phyloP scores from a whole-genome alignment of 2,888 invertebrate species.

The Tridacna gigas region DNA sequence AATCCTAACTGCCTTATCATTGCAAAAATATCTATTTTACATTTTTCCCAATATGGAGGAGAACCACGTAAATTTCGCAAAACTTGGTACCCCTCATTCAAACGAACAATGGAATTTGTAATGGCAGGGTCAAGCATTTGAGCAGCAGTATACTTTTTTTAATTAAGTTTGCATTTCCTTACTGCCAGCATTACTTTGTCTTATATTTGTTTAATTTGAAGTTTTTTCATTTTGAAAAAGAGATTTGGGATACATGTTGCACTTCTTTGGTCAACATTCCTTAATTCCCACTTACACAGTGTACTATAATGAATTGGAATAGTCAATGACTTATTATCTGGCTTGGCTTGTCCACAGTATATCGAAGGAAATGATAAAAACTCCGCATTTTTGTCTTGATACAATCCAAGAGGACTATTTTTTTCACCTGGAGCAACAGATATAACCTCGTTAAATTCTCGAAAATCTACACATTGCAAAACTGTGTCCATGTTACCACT shows the following conservation, averaged over 20 bases:
- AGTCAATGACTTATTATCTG: not conserved
- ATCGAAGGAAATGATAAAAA: conserved; percentile 36
- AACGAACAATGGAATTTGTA: conserved; percentile 19
- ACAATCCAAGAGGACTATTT: conserved; percentile 30
- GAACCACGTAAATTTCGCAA: conserved; percentile 58
- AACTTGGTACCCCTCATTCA: conserved; percentile 55
- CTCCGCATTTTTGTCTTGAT: conserved; percentile 34
- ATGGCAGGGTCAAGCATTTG: conserved; percentile 35
- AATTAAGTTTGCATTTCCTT: conserved; percentile 48
- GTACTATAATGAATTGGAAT: conserved; percentile 25
- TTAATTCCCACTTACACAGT: conserved; percentile 47
- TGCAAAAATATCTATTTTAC: conserved; percentile 65
- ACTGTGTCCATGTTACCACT: conserved; percentile 35
- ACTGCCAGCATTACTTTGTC: conserved; percentile 48
- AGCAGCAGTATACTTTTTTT: conserved; percentile 39
- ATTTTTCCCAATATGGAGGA: conserved; percentile 60
- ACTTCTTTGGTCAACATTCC: conserved; percentile 48
- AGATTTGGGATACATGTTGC: conserved; percentile 50
- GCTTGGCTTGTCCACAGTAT: conserved; percentile 37
- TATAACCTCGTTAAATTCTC: conserved; percentile 44
- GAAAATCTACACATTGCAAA: conserved; percentile 41
- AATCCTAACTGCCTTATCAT: conserved; percentile 67
- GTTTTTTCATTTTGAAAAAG: conserved; percentile 62
- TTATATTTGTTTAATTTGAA: conserved; percentile 53
- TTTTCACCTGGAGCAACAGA: conserved; percentile 38